Evolutionary conservation across 1,140 invertebrate genomes (phyloP).

Genomic region (Nasonia longicornis): DNA sequence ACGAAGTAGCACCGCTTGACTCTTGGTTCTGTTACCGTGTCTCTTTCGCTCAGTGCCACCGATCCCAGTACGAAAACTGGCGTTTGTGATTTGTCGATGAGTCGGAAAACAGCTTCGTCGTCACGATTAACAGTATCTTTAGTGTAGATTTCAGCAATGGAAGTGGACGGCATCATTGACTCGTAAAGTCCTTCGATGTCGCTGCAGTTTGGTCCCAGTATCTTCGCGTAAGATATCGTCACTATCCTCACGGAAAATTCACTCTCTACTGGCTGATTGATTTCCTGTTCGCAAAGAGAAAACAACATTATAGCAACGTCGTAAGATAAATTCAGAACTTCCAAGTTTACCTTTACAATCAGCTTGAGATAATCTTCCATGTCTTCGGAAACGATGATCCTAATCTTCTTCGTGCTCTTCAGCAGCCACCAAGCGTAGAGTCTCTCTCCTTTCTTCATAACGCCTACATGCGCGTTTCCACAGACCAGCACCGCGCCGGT

Average conservation of each 20-base stretch:
- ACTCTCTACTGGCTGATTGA: conserved; percentile 46
- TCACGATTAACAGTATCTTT: conserved; percentile 50
- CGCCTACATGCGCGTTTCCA: conserved; percentile 56
- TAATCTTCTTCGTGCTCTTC: conserved; percentile 54
- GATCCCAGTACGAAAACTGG: conserved; percentile 59
- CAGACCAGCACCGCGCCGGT: conserved; percentile 60
- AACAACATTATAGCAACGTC: too few relatives aligned
- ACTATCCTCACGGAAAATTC: conserved; percentile 58
- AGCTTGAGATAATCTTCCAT: conserved; percentile 60
- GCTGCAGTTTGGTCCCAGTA: conserved; percentile 57
- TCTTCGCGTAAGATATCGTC: conserved; percentile 61
- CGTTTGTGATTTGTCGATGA: conserved; percentile 42
- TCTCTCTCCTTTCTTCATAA: conserved; percentile 55
- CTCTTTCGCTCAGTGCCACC: conserved; percentile 52
- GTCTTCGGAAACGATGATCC: conserved; percentile 55
- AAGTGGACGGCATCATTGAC: conserved; percentile 45
- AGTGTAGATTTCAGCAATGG: conserved; percentile 55
- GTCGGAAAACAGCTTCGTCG: conserved; percentile 54
- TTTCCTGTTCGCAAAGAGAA: conserved; percentile 45
- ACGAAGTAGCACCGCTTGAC: conserved; percentile 65
- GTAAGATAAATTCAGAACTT: neutral
- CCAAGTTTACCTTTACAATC: conserved; percentile 44
- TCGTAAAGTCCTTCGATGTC: conserved; percentile 59
- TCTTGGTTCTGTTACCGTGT: conserved; percentile 56
- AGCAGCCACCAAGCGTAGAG: conserved; percentile 64